Conservation (phyloP, 2,113 vertebrate species). For the Macaca mulatta region DNA sequence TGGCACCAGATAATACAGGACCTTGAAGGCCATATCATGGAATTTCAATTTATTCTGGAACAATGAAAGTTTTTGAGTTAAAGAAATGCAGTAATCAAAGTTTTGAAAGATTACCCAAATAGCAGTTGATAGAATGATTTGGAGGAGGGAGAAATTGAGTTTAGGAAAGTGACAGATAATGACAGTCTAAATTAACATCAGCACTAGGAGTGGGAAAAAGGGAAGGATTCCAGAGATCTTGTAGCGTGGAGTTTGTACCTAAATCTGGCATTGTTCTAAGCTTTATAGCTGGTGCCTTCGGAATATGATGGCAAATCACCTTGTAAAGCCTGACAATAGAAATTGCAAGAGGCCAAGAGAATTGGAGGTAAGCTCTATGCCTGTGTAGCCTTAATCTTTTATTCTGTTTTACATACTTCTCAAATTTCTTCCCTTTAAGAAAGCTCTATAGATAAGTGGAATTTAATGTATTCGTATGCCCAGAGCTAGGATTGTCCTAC, state of each 20-base stretch:
- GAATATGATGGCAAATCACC: conserved; percentile 72
- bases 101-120: conserved; percentile 8
- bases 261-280: conserved; percentile 29
- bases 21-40: not conserved
- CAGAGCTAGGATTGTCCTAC: not conserved
- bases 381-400: not conserved
- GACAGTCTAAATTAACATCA: not conserved
- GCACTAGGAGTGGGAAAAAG: not conserved
- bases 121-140: not conserved
- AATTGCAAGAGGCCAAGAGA: conserved; percentile 78
- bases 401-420: not conserved
- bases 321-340: conserved; percentile 73
- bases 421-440: conserved; percentile 1
- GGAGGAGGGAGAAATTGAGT: not conserved
- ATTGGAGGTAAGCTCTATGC: conserved; percentile 78
- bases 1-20: not conserved
- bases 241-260: not conserved
- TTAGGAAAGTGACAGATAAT: not conserved
- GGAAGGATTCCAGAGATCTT: not conserved
- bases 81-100: not conserved
- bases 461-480: conserved; percentile 21
- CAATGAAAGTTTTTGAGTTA: not conserved
- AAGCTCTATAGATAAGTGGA: not conserved
- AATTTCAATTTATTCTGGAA: conserved; percentile 1
- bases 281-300: conserved; percentile 20